Percentiles rank a stretch among this genome's conserved stretches.
Evolutionary conservation across 1,140 invertebrate genomes (phyloP).

Genomic region (Adelges cooleyi): DNA sequence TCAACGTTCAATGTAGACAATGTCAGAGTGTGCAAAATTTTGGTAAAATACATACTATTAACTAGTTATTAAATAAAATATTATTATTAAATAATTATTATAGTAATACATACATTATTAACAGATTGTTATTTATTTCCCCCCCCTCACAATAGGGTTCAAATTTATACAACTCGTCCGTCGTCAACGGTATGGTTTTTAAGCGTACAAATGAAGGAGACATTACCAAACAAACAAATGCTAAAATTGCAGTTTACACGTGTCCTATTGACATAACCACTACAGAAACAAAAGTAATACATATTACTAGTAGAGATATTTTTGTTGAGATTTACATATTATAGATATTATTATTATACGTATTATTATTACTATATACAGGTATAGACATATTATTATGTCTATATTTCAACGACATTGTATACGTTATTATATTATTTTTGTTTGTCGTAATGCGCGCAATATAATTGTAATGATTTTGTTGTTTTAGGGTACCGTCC

Average conservation of each 20-base stretch:
- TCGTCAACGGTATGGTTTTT: slow-evolving; percentile 97
- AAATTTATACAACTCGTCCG: slow-evolving; percentile 56
- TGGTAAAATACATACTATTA: too few relatives aligned
- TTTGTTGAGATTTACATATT: too few relatives aligned
- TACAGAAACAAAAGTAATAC: slow-evolving; percentile 97
- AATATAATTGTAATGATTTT: too few relatives aligned
- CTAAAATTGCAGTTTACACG: slow-evolving; percentile 86
- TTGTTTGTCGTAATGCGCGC: too few relatives aligned
- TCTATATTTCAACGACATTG: too few relatives aligned
- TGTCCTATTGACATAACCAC: slow-evolving; percentile 91
- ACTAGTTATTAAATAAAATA: too few relatives aligned
- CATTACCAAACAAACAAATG: slow-evolving; percentile 58
- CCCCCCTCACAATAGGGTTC: slow-evolving; percentile 72
- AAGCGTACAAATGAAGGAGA: slow-evolving; percentile 92
- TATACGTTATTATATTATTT: too few relatives aligned
- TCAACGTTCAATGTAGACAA: slow-evolving; percentile 96
- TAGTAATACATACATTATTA: too few relatives aligned
- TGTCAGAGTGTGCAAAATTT: slow-evolving; percentile 85
- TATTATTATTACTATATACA: too few relatives aligned
- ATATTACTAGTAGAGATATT: too few relatives aligned
- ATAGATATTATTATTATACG: too few relatives aligned
- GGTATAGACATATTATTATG: too few relatives aligned
- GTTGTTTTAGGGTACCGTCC: slow-evolving; percentile 69
- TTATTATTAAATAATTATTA: not conserved
- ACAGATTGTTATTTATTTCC: slow-evolving; percentile 27